Evolutionary conservation across 2,888 invertebrate genomes (phyloP).

Genomic region (Brachylomia viminalis): DNA sequence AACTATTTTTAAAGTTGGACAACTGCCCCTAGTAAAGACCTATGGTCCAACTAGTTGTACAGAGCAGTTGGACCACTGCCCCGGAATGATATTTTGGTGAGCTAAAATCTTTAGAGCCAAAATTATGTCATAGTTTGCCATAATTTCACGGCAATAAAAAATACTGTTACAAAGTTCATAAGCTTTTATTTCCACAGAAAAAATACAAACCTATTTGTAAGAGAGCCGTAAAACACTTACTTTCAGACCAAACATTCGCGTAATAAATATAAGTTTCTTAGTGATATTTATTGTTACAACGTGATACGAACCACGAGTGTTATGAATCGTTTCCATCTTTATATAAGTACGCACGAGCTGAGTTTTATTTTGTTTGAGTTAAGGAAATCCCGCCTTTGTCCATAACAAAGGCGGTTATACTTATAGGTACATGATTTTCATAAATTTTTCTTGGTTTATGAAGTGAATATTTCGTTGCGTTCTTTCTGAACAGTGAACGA

Average conservation of each 20-base stretch:
- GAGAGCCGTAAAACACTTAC: background rate
- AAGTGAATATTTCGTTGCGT: too few species aligned
- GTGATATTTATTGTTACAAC: background rate
- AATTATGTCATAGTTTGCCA: background rate
- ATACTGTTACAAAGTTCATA: background rate
- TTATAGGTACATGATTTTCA: too few species aligned
- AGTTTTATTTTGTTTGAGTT: background rate
- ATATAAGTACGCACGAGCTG: background rate
- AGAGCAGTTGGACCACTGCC: too few species aligned
- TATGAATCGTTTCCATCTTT: background rate
- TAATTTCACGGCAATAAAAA: background rate
- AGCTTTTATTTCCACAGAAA: background rate
- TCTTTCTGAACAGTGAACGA: too few species aligned
- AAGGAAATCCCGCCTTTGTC: too few species aligned
- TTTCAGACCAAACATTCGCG: background rate
- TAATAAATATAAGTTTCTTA: background rate
- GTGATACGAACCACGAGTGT: background rate
- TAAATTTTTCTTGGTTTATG: too few species aligned
- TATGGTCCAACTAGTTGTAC: too few species aligned
- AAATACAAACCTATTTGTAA: background rate
- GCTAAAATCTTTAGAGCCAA: background rate
- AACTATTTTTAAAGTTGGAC: too few species aligned
- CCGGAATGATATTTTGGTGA: background rate
- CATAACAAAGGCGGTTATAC: background rate
- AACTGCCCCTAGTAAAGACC: too few species aligned